Percentiles rank a stretch among this genome's conserved stretches.
Evolutionary conservation across 2,888 invertebrate genomes (phyloP).

Genomic region (Dicycla oo): DNA sequence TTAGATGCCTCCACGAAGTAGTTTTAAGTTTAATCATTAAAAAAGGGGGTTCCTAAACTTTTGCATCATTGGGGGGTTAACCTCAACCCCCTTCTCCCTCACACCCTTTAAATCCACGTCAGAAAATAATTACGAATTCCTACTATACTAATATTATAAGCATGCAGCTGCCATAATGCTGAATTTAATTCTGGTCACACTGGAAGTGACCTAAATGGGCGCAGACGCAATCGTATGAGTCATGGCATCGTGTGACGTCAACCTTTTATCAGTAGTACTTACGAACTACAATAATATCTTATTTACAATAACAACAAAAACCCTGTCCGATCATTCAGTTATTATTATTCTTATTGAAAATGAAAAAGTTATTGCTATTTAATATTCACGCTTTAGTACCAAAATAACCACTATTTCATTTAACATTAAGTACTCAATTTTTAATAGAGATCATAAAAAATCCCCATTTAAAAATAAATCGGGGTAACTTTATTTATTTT

Average conservation of each 20-base stretch:
- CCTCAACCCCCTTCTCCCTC: no score
- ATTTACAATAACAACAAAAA: no score
- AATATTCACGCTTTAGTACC: neutral
- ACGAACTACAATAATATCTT: neutral
- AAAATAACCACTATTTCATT: no score
- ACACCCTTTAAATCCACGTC: no score
- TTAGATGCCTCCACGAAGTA: no score
- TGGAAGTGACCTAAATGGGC: neutral
- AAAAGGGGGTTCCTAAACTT: no score
- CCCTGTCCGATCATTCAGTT: neutral
- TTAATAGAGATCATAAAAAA: neutral
- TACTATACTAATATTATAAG: no score
- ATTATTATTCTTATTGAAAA: neutral
- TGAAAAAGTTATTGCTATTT: neutral
- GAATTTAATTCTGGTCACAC: no score
- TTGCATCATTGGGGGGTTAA: no score
- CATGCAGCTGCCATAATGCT: no score
- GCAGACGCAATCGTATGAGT: constrained; percentile 20
- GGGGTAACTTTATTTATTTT: neutral
- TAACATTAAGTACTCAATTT: neutral
- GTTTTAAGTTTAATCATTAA: no score
- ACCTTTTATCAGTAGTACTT: constrained; percentile 8
- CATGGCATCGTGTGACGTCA: constrained; percentile 35
- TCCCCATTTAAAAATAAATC: neutral
- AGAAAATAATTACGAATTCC: no score